Conservation (phyloP, 2,888 invertebrate species). For the Eulithis testata region DNA sequence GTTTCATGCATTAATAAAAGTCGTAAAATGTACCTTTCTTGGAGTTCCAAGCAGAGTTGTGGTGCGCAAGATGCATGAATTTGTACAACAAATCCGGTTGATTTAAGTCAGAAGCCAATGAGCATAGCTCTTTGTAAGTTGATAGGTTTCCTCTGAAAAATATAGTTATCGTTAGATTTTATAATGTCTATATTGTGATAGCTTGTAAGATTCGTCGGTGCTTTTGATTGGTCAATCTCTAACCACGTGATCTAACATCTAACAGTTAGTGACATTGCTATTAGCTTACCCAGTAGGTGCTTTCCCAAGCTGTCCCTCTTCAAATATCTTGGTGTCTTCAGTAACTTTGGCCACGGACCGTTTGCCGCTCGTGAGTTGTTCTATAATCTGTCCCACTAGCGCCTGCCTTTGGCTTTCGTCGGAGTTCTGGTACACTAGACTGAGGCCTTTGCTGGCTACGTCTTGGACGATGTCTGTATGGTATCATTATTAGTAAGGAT, state of each 20-base stretch:
- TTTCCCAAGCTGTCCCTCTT: conserved; percentile 93
- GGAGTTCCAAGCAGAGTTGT: conserved; percentile 97
- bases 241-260: conserved; percentile 1
- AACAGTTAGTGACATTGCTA: neutral
- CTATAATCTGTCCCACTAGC: conserved; percentile 91
- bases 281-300: conserved; percentile 90
- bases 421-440: conserved; percentile 93
- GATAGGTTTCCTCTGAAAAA: conserved; percentile 91
- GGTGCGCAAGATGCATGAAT: conserved; percentile 98
- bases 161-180: conserved; percentile 5
- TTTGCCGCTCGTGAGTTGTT: conserved; percentile 92
- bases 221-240: neutral
- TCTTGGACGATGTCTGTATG: conserved; percentile 95
- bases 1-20: no score
- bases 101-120: conserved; percentile 96
- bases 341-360: conserved; percentile 90
- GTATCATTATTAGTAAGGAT: neutral
- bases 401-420: conserved; percentile 88
- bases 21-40: conserved; percentile 86
- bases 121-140: conserved; percentile 97
- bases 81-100: conserved; percentile 98
- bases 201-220: conserved; percentile 2
- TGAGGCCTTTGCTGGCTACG: conserved; percentile 95
- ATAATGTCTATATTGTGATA: no score
- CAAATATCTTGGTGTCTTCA: conserved; percentile 93